Evolutionary conservation across 2,888 invertebrate genomes (phyloP), one percentile per base, ranked within the genome.

Genomic region (Cyrtodaria siliqua): DNA sequence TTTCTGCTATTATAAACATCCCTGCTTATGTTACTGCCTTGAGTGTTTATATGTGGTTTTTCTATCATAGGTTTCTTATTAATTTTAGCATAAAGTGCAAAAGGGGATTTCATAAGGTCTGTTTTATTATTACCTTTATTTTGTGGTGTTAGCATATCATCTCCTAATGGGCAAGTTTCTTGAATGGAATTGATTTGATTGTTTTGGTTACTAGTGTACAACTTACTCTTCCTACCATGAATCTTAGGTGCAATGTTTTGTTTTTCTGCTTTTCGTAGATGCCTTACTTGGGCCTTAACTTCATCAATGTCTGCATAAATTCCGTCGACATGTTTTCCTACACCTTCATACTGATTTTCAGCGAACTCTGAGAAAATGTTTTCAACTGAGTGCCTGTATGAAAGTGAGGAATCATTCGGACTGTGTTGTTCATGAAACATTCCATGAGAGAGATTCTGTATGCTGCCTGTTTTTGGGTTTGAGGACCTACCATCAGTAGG

Each of bases 271-370:
- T 8, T 33, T 33, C 12, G 33, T 33, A 33, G 16, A 9, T 44
- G n/a, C 16, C n/a, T 44, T 16, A 52, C 26, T 52, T 24, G 14
- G 18, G 6, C 23, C 18, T 70, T 70, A 33, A 70, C 42, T 12
- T 55, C 76, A 61, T 69, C 64, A 49, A 79, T 69, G 56, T 79
- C 75, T 33, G 71, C 75, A 72, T 79, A 75, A 61, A 75, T 69
- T 44, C 62, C 57, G 50, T 76, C 72, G 60, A 33, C 0, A 26
- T 16, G 3, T 44, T 16, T 16, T 9, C 44, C 44, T 38, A 38
- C 40, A 12, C 40, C 16, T 8, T 16, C 16, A n/a, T n/a, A n/a
- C 16, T 38, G 40, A 16, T 12, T 38, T 44, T 44, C 44, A 18
- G n/a, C 16, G 44, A 9, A 44, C 16, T 6, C 6, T 3, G 4